Evolutionary conservation across 2,888 invertebrate species (phyloP).

Genomic region (Alloscopus bannaensis): DNA sequence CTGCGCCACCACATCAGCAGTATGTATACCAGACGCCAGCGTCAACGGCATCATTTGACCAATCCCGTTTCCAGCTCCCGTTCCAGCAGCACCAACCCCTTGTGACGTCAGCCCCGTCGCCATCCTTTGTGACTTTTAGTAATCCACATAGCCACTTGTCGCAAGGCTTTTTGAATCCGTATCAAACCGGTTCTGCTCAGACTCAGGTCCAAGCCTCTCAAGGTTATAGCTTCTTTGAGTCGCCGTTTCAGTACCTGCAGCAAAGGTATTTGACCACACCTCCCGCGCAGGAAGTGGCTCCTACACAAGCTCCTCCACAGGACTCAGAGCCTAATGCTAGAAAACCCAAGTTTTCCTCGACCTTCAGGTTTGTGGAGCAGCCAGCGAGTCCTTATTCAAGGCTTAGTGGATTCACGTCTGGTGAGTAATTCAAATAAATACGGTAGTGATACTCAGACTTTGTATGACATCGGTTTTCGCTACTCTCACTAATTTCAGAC

Average conservation of each 20-base stretch:
- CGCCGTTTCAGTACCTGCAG: slow-evolving; percentile 45
- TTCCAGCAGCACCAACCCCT: not conserved
- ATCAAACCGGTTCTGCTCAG: slow-evolving; percentile 14
- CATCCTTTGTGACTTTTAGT: slow-evolving; percentile 22
- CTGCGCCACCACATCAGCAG: slow-evolving; percentile 28
- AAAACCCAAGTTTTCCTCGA: slow-evolving; percentile 45
- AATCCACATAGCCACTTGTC: slow-evolving; percentile 3
- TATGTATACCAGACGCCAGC: not conserved
- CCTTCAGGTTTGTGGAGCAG: slow-evolving; percentile 45
- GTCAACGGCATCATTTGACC: not conserved
- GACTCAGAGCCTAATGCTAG: not conserved
- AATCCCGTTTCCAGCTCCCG: slow-evolving; percentile 9
- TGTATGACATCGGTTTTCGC: not conserved
- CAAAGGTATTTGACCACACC: slow-evolving; percentile 3
- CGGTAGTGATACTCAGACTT: not conserved
- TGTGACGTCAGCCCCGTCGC: not conserved
- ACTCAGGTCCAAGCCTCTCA: not conserved
- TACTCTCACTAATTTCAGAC: not conserved
- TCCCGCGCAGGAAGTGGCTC: not conserved
- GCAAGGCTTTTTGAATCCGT: not conserved
- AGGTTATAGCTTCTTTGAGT: slow-evolving; percentile 45
- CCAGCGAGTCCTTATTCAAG: slow-evolving; percentile 25
- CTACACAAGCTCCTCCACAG: slow-evolving; percentile 22
- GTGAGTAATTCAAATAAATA: not conserved
- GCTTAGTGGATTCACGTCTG: not conserved